Evolutionary conservation across 2,113 vertebrate species (phyloP).

Genomic region (Pollachius pollachius): DNA sequence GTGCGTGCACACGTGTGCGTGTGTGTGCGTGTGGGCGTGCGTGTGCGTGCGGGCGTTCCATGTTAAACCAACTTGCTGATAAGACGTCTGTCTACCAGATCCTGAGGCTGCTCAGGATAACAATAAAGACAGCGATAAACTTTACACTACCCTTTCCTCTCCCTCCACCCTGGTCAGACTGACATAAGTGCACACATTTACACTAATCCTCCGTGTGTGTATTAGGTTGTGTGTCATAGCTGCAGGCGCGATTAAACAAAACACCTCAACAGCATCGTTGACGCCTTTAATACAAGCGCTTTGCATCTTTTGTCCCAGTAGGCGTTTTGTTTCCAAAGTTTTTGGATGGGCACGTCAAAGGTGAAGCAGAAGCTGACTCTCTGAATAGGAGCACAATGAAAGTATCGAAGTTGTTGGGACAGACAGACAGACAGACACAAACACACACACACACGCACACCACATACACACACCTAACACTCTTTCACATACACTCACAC

Average conservation of each 20-base stretch:
- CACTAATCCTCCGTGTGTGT: slow-evolving; percentile 27
- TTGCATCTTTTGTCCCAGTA: too few species aligned
- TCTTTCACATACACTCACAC: too few species aligned
- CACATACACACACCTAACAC: too few species aligned
- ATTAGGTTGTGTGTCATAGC: slow-evolving; percentile 21
- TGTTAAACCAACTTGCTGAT: slow-evolving; percentile 72
- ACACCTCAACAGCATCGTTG: background rate
- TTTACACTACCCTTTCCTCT: slow-evolving; percentile 23
- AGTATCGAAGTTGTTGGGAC: too few species aligned
- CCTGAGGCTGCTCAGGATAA: slow-evolving; percentile 3
- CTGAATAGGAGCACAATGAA: too few species aligned
- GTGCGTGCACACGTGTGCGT: slow-evolving; percentile 18
- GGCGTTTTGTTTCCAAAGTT: too few species aligned
- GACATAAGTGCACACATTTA: slow-evolving; percentile 46
- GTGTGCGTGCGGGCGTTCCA: slow-evolving; percentile 37
- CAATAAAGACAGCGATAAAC: slow-evolving; percentile 39
- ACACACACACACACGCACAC: too few species aligned
- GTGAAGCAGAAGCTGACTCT: too few species aligned
- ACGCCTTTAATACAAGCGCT: background rate
- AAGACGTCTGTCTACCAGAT: slow-evolving; percentile 50
- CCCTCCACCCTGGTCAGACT: slow-evolving; percentile 48
- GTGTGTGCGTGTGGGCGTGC: slow-evolving; percentile 29
- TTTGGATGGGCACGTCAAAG: too few species aligned
- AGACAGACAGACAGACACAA: too few species aligned
- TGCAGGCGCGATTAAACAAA: slow-evolving; percentile 16